Evolutionary conservation across 2,888 invertebrate species (phyloP), one percentile per base, ranked within the genome.

Genomic region (Agrilus biguttatus): DNA sequence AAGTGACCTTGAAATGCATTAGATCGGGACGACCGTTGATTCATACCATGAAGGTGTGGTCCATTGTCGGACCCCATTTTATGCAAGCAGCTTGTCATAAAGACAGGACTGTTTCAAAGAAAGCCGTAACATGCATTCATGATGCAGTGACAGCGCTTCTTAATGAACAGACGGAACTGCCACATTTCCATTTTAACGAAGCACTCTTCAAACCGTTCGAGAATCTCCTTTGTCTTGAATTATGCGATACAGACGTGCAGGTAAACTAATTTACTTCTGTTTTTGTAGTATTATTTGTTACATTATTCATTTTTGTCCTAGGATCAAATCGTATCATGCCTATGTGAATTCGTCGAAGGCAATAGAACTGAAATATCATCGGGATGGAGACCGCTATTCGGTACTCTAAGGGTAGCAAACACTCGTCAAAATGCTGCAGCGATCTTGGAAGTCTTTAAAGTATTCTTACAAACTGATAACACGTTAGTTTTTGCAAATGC

Each of bases 171-270:
- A 77, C 83, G 0, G 95, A 95, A 61, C 65, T 91, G 48, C 84
- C 91, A 0, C 88, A 93, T 66, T 95, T 93, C 66, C 93, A 95
- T 62, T 91, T 95, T 63, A 92, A 95, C 61, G 95, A 95, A 63
- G 89, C 91, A 0, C 70, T 95, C 8, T 79, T 95, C 52, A 93
- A 95, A 59, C 93, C 95, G 0, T 93, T 93, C 61, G 93, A 96
- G 66, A 93, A 92, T 60, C 75, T 96, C 35, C 70, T 96, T 1
- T 93, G 92, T 61, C 74, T 93, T 56, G 95, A 96, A 60, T 72
- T 91, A 8, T 93, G 93, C 62, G 92, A 93, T 63, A 78, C 83
- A 45, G 95, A 96, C 64, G 89, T 93, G 35, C 91, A 92, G 71
- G 87, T 82, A 62, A 53, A 47, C 36, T 7, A 40, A 7, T 42